Base-by-base conservation (phyloP, 2,888 invertebrate species). In the Drosophila maculinotata region DNA sequence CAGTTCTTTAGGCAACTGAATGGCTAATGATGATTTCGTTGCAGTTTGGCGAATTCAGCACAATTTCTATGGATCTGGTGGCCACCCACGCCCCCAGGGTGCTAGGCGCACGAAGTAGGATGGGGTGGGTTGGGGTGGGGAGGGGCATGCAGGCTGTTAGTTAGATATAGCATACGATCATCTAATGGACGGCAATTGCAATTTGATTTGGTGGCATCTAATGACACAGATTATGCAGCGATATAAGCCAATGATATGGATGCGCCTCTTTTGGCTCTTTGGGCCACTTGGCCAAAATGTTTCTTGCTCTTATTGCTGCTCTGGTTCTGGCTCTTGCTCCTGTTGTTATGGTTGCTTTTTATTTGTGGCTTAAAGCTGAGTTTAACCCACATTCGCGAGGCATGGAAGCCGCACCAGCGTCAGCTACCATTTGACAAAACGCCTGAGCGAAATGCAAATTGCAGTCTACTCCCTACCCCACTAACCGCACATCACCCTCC, bases 391-490 rank as follows among this genome's bases (percentile, higher is more conserved):
- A 84, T 80, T 76, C 78, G 53, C 17, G 58, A 36, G 49, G 42
- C 33, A 48, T 47, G 48, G 17, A 59, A 41, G 14, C n/a, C n/a
- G 42, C 14, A 31, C 12, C 33, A 42, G 23, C 33, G 44, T 25
- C 23, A 6, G 54, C 67, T 44, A 39, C 51, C 85, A 76, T 79
- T 80, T 80, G 85, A 81, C 80, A 73, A 71, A 81, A 81, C 76
- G 80, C 84, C 81, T 64, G 62, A 68, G 74, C 74, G 59, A 79
- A 81, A 81, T 81, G 82, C 69, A 85, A 75, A 76, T 75, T 75
- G 68, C 68, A 48, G 25, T 23, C 15, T 41, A 10, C 33, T 17
- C 14, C 0, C 14, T 20, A 20, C 20, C 20, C 20, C 20, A 20
- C 2, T 4, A 20, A 20, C 20, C 20, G n/a, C n/a, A 20, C 20